phyloP scores from a whole-genome alignment of 2,888 invertebrate genomes.

The Eulithis prunata region DNA sequence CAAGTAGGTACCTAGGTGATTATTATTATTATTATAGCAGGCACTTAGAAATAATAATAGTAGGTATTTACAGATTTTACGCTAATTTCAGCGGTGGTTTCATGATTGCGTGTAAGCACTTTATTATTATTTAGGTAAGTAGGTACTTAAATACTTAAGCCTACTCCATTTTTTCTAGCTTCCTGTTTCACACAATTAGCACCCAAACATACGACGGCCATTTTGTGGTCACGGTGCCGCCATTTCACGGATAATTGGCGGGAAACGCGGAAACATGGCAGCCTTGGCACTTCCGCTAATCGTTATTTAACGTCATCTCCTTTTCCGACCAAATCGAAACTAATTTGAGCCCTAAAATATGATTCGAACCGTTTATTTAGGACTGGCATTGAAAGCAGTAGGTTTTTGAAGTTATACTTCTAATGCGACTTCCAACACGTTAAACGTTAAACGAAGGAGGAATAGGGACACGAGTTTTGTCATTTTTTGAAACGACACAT shows the following conservation, averaged over 20 bases:
- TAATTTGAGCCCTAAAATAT: slow-evolving; percentile 19
- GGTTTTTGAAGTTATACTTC: too few species aligned
- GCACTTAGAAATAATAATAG: too few species aligned
- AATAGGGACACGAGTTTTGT: too few species aligned
- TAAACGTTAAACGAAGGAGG: too few species aligned
- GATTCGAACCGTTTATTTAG: background rate
- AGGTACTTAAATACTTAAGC: too few species aligned
- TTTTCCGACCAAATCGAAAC: slow-evolving; percentile 39
- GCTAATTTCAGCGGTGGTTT: too few species aligned
- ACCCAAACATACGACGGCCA: slow-evolving; percentile 50
- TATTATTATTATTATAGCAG: too few species aligned
- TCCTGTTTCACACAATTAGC: slow-evolving; percentile 35
- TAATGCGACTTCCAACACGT: too few species aligned
- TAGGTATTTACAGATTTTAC: too few species aligned
- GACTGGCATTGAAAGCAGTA: background rate
- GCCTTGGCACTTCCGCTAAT: slow-evolving; percentile 62
- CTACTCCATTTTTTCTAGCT: slow-evolving; percentile 7
- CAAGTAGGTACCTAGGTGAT: too few species aligned
- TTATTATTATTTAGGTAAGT: background rate
- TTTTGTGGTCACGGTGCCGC: slow-evolving; percentile 51
- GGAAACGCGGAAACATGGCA: slow-evolving; percentile 59
- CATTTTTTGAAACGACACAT: too few species aligned
- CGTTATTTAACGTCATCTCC: slow-evolving; percentile 52
- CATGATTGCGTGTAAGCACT: too few species aligned
- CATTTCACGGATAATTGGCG: slow-evolving; percentile 57